Evolutionary conservation across 2,888 invertebrate species (phyloP).

Genomic region (Halocaridina rubra): DNA sequence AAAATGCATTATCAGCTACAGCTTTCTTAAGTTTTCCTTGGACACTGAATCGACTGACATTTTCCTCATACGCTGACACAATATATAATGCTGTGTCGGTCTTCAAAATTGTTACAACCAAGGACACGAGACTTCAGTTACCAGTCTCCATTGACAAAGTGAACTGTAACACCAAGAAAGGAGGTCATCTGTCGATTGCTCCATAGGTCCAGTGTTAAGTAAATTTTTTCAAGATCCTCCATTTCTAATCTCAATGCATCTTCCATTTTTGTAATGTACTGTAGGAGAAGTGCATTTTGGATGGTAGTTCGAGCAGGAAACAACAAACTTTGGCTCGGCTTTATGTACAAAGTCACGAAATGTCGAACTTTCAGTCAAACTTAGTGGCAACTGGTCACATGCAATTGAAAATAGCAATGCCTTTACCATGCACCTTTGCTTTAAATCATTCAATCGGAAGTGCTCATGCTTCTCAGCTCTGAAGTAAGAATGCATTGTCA

Average conservation of each 20-base stretch:
- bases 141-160: neutral
- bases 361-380: slow-evolving; percentile 11
- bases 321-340: slow-evolving; percentile 16
- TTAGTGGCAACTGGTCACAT: slow-evolving; percentile 10
- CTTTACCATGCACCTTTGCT: slow-evolving; percentile 7
- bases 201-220: slow-evolving; percentile 13
- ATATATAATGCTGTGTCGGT: neutral
- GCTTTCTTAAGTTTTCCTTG: no score
- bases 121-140: neutral
- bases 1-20: neutral
- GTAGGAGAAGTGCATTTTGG: slow-evolving; percentile 6
- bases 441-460: neutral
- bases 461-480: slow-evolving; percentile 7
- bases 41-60: neutral
- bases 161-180: slow-evolving; percentile 29
- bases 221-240: neutral
- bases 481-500: neutral
- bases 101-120: slow-evolving; percentile 1
- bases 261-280: slow-evolving; percentile 14
- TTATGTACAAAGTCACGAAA: neutral
- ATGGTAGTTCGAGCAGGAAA: slow-evolving; percentile 6
- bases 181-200: slow-evolving; percentile 16
- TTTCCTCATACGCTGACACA: neutral
- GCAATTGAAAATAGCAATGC: slow-evolving; percentile 10
- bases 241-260: neutral